phyloP scores from a whole-genome alignment of 2,888 invertebrate genomes.

The Bibio marci region DNA sequence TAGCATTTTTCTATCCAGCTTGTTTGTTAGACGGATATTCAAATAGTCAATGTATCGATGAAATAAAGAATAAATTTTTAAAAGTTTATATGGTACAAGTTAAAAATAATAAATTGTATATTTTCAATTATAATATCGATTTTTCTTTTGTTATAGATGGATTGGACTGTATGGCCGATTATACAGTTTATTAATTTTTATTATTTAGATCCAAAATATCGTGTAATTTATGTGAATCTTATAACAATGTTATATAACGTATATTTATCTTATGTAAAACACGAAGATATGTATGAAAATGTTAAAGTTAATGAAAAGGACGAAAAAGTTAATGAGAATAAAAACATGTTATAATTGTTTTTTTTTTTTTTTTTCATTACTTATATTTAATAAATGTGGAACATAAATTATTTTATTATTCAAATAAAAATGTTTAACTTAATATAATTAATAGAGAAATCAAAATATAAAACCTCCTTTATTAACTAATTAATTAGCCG shows the following conservation, averaged over 20 bases:
- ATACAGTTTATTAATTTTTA: constrained; percentile 82
- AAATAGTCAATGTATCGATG: constrained; percentile 35
- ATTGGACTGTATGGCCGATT: constrained; percentile 83
- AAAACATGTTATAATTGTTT: too few species aligned
- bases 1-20: constrained; percentile 65
- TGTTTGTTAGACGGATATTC: constrained; percentile 54
- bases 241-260: constrained; percentile 77
- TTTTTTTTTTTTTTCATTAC: too few species aligned
- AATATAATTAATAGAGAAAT: too few species aligned
- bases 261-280: constrained; percentile 78
- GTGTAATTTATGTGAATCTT: constrained; percentile 73
- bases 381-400: too few species aligned
- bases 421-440: too few species aligned
- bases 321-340: too few species aligned
- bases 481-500: constrained; percentile 61
- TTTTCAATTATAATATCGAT: not conserved
- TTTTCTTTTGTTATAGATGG: constrained; percentile 37
- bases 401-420: too few species aligned
- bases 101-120: too few species aligned
- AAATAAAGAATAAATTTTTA: constrained; percentile 50
- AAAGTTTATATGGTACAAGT: constrained; percentile 48
- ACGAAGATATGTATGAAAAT: constrained; percentile 34
- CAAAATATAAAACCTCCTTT: too few species aligned
- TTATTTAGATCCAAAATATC: constrained; percentile 58
- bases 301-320: too few species aligned